phyloP scores from a whole-genome alignment of 2,888 invertebrate species.

The Chrysolina oricalcia region DNA sequence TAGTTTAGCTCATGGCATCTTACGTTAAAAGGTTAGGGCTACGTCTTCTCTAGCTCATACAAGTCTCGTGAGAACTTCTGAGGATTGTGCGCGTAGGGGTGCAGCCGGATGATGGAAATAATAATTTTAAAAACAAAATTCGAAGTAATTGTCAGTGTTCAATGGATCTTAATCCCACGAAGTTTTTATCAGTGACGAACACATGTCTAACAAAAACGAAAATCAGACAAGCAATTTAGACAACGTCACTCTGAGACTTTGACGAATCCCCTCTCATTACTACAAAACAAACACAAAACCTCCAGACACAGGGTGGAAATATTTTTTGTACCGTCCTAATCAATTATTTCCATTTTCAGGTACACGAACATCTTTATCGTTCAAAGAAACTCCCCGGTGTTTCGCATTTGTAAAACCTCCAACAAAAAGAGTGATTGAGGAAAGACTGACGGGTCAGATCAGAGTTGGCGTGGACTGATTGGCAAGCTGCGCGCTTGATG shows the following conservation, averaged over 20 bases:
- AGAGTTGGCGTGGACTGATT: constrained; percentile 68
- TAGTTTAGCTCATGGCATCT: too few relatives aligned
- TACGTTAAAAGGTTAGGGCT: too few relatives aligned
- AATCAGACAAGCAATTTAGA: background rate
- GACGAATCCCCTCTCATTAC: constrained; percentile 37
- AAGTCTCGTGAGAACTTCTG: too few relatives aligned
- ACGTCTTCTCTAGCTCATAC: too few relatives aligned
- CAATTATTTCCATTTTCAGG: constrained; percentile 55
- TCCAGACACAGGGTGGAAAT: constrained; percentile 18
- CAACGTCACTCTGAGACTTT: constrained; percentile 28
- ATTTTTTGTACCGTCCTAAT: constrained; percentile 46
- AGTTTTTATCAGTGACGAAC: constrained; percentile 1
- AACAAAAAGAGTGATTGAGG: constrained; percentile 63
- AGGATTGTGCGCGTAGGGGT: too few relatives aligned
- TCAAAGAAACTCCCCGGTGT: constrained; percentile 57
- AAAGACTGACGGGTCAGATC: constrained; percentile 62
- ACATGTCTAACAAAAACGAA: background rate
- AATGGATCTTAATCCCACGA: too few relatives aligned
- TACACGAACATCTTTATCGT: constrained; percentile 57
- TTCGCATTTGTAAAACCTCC: constrained; percentile 60
- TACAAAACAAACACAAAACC: constrained; percentile 36
- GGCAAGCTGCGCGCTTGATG: constrained; percentile 71
- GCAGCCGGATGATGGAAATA: too few relatives aligned
- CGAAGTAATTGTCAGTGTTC: too few relatives aligned
- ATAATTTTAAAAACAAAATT: too few relatives aligned